These are phyloP conservation scores for Rhyzopertha dominica DNA, from an alignment of 1,140 invertebrate genomes.

Conservation along the genomic window DNA sequence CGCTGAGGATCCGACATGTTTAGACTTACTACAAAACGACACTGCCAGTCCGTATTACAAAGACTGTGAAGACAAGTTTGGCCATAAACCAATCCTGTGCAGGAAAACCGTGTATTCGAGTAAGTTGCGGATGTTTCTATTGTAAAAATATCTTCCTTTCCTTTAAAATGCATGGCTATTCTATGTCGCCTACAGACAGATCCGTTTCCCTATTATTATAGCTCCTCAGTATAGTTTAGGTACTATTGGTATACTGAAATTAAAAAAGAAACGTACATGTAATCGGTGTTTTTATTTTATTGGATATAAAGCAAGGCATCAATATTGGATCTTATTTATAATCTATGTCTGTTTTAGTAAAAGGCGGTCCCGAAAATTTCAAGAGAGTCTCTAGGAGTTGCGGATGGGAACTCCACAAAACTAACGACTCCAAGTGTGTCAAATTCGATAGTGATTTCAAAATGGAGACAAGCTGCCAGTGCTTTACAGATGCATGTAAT, in stretches of 20 bases:
- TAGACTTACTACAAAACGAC: conserved; percentile 13
- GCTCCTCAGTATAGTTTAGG: too few species aligned
- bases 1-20: conserved; percentile 11
- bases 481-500: conserved; percentile 22
- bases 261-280: too few species aligned
- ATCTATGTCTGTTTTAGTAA: not conserved
- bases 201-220: too few species aligned
- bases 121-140: too few species aligned
- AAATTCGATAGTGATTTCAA: conserved; percentile 23
- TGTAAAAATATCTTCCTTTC: too few species aligned
- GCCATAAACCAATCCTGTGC: conserved; percentile 10
- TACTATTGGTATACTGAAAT: too few species aligned
- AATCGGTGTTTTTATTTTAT: too few species aligned
- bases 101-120: conserved; percentile 16
- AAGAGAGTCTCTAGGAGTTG: conserved; percentile 20
- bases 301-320: conserved; percentile 5
- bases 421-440: conserved; percentile 11
- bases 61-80: conserved; percentile 11
- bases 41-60: conserved; percentile 13
- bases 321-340: not conserved
- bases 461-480: conserved; percentile 21
- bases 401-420: conserved; percentile 15
- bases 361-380: conserved; percentile 9
- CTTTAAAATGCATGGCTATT: too few species aligned
- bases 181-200: too few species aligned